A percentile compares a stretch with the other conserved stretches of the same genome.
These are phyloP conservation scores for Corythornis madagascariensis DNA, from an alignment of 2,113 vertebrate genomes.

Conservation along the genomic window DNA sequence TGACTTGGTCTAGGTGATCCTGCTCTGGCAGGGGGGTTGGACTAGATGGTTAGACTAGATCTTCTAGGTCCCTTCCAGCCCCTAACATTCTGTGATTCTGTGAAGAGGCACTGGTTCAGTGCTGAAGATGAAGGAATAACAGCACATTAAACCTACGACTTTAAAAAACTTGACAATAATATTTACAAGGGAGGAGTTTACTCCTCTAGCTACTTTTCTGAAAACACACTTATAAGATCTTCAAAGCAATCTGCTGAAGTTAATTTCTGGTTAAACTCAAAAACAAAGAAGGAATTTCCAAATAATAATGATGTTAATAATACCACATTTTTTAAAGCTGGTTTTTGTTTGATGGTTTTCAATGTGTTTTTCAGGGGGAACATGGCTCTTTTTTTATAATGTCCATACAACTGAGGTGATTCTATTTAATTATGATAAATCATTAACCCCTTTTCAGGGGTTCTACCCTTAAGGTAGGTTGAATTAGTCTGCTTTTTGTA, in stretches of 20 bases:
- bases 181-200: background rate
- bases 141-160: background rate
- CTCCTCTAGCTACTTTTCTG: background rate
- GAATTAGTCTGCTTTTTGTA: background rate
- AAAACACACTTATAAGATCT: background rate
- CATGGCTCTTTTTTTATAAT: background rate
- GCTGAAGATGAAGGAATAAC: background rate
- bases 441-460: background rate
- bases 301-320: background rate
- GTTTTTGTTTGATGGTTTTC: background rate
- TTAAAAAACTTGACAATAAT: background rate
- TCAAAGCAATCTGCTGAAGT: background rate
- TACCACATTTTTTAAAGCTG: background rate
- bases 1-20: too few relatives aligned
- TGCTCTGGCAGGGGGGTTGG: too few relatives aligned
- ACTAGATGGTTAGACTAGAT: too few relatives aligned
- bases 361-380: background rate
- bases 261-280: background rate
- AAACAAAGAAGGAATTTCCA: background rate
- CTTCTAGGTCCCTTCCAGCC: too few relatives aligned
- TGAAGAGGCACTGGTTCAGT: background rate
- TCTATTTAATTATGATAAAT: slow-evolving; percentile 34
- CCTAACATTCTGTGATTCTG: too few relatives aligned
- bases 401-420: background rate
- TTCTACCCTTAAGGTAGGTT: background rate